Conservation (phyloP, 2,797 vertebrate genomes). For the Melanotaenia nigrans region DNA sequence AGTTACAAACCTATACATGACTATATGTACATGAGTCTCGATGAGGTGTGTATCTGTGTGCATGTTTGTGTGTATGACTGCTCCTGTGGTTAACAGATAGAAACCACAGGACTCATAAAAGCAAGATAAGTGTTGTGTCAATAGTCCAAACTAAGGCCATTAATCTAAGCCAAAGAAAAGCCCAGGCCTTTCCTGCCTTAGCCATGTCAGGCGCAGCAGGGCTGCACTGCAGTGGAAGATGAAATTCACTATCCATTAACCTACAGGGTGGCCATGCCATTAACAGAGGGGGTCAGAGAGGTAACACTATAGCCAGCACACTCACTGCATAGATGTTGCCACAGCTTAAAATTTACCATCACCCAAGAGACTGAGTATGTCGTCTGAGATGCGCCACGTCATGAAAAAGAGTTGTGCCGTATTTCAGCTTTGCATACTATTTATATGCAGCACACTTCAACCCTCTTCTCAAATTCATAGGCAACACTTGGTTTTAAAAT, state of each 20-base stretch:
- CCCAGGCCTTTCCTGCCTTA: conserved; percentile 39
- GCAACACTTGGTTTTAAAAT: conserved; percentile 2
- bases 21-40: conserved; percentile 11
- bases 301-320: conserved; percentile 40
- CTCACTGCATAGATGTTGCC: conserved; percentile 21
- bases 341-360: conserved; percentile 39
- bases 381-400: conserved; percentile 9
- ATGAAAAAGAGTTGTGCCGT: conserved; percentile 7
- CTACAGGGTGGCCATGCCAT: conserved; percentile 47
- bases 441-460: conserved; percentile 8
- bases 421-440: conserved; percentile 11
- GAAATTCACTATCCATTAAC: conserved; percentile 67
- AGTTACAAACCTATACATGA: conserved; percentile 4
- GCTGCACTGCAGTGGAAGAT: conserved; percentile 31
- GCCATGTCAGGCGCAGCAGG: conserved; percentile 32
- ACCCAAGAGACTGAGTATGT: conserved; percentile 3
- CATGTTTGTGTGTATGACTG: conserved; percentile 19
- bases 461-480: conserved; percentile 18
- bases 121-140: conserved; percentile 83
- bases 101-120: conserved; percentile 76
- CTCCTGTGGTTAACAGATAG: conserved; percentile 68
- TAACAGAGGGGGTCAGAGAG: conserved; percentile 49
- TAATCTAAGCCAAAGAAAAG: conserved; percentile 74
- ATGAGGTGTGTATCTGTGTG: neutral
- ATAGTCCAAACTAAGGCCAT: conserved; percentile 76